Base-by-base conservation (phyloP, 2,888 invertebrate genomes). In the Anthrax anthrax region DNA sequence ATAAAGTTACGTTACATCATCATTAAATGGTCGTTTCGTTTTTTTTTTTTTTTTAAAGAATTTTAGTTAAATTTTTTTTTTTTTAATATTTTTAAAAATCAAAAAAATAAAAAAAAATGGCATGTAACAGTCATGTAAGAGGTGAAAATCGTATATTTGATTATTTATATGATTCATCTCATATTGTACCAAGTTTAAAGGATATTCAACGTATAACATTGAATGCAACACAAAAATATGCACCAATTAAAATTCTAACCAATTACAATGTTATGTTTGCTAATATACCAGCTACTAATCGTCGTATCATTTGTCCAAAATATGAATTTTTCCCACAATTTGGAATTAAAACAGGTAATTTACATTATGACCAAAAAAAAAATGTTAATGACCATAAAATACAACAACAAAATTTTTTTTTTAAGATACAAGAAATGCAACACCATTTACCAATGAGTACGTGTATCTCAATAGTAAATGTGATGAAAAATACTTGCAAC, bases 251-350 rank as follows among this genome's bases (percentile, higher is more conserved):
- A 13, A 47, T 57, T 34, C 43, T 51, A 23, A 47, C 56, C 9
- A 49, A 50, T n/a, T 56, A 49, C 43, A 42, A 52, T 18, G 37
- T 50, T 16, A 56, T 58, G 57, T 58, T 56, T 39, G 53, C 52
- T 18, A 53, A 58, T 45, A 44, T 54, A 16, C 52, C 56, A 4
- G 49, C 49, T 16, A 39, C 48, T n/a, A 42, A 51, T 13, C 41
- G 54, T 32, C 29, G 12, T 12, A 32, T 32, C 12, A 5, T 32
- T 12, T 12, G 12, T 12, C 12, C 8, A 32, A 32, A 32, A 5
- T 12, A 9, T 12, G 29, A 32, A 9, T 12, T 32, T 12, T 12
- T 32, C 12, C 29, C 29, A 9, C 9, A 32, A 3, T 9, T 32
- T 32, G 3, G 13, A 12, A 12, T 32, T 5, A 32, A 12, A 32